Base-by-base conservation (phyloP, 2,797 vertebrate genomes). In the Pterois miles region DNA sequence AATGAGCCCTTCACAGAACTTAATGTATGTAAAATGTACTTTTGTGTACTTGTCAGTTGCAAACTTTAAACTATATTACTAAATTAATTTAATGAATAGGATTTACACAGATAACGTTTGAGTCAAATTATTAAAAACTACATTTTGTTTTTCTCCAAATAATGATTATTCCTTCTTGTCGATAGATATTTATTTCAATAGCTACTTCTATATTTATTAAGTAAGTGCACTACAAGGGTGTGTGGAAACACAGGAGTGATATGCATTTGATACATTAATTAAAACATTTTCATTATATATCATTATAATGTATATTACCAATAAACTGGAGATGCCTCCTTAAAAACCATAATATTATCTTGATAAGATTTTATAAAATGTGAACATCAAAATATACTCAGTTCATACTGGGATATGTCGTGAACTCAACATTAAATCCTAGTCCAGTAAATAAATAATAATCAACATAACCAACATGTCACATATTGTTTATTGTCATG, bases 401-500 rank as follows among this genome's bases (percentile, higher is more conserved):
- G 53, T 22, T 36, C 43, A 52, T 46, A 27, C 1, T 22, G 2
- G 16, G 1, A 46, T 22, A 50, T 34, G n/a, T 34, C 9, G 6
- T 40, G 22, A 31, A 48, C 3, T 16, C 22, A 58, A 33, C 4
- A 53, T 14, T 27, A 46, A 22, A 40, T 53, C 4, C 7, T 50
- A 57, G 29, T 48, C 6, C 4, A 23, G 23, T 16, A 27, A 72
- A 63, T 57, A 3, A 60, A 62, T 22, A 16, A 36, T 33, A 12
- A 43, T 14, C 40, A 43, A 76, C 67, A 73, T 9, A 57, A 72
- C 20, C 40, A 86, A 70, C 59, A 85, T 89, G 72, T 90, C 83
- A 90, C 86, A 93, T 84, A 65, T 68, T 78, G 62, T 92, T 94
- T 93, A 92, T 93, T 93, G 27, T 91, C 75, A 86, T 91, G 58